Conservation (phyloP, 2,113 vertebrate genomes). For the Chionodraco myersi region DNA sequence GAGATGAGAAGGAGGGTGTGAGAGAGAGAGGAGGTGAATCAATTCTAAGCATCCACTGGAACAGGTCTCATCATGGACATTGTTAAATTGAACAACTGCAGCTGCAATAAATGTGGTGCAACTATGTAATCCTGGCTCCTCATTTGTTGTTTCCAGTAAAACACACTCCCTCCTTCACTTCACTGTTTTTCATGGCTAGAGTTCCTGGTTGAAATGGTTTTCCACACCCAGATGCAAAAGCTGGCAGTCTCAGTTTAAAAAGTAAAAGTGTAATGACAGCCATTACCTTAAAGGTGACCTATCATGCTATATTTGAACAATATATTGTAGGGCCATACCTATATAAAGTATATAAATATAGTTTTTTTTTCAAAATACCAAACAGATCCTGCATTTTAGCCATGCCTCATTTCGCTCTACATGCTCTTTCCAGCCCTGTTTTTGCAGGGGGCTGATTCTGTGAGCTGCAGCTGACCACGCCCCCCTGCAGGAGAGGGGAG, state of each 20-base stretch:
- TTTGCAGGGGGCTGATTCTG: no score
- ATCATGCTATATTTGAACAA: no score
- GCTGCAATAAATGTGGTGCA: conserved; percentile 28
- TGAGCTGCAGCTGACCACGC: no score
- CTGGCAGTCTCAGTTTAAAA: not conserved
- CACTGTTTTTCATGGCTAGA: conserved; percentile 36
- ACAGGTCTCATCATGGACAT: conserved; percentile 79
- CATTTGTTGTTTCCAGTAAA: conserved; percentile 28
- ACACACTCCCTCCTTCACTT: conserved; percentile 31
- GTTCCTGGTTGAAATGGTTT: conserved; percentile 43
- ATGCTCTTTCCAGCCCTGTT: no score
- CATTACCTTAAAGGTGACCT: no score
- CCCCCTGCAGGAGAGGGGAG: no score
- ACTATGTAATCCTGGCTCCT: conserved; percentile 26
- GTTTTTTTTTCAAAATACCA: no score
- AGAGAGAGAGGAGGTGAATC: conserved; percentile 44
- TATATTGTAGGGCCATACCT: no score
- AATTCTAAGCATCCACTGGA: conserved; percentile 54
- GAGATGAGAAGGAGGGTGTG: conserved; percentile 52
- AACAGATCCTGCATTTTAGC: no score
- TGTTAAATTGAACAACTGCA: not conserved
- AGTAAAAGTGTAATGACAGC: conserved; percentile 15
- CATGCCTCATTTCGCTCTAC: no score
- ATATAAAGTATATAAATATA: no score
- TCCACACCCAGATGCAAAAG: conserved; percentile 31